Conservation (phyloP, 2,113 vertebrate genomes). For the Platysteira castanea region DNA sequence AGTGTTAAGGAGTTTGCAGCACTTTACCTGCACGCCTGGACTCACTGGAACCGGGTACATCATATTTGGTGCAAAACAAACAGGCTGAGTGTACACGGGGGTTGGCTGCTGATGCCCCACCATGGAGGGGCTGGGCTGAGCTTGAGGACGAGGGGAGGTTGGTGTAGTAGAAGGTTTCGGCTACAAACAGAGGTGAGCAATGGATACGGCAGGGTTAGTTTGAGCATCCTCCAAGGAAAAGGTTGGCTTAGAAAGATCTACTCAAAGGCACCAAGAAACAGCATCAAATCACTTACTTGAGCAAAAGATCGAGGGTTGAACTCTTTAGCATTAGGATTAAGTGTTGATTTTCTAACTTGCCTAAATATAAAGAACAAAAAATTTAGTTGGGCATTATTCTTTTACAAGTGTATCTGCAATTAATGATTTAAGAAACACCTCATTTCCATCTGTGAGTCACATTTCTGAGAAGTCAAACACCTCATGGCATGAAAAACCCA, state of each 20-base stretch:
- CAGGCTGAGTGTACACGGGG: conserved; percentile 89
- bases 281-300: conserved; percentile 77
- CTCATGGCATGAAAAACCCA: background rate
- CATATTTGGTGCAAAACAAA: conserved; percentile 95
- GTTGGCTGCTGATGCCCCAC: conserved; percentile 92
- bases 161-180: conserved; percentile 97
- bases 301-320: conserved; percentile 94
- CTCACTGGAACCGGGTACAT: conserved; percentile 98
- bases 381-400: background rate
- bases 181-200: conserved; percentile 63
- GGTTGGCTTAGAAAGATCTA: background rate
- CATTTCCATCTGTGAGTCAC: background rate
- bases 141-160: conserved; percentile 93
- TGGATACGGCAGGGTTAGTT: background rate
- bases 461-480: background rate
- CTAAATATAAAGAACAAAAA: conserved; percentile 68
- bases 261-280: background rate
- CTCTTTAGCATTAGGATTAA: conserved; percentile 98
- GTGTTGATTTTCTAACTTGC: conserved; percentile 96
- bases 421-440: background rate
- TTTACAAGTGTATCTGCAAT: background rate
- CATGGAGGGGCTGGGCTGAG: conserved; percentile 96
- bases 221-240: background rate
- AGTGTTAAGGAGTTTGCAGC: background rate
- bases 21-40: conserved; percentile 93